These are phyloP conservation scores for Apus apus DNA, from an alignment of 2,113 vertebrate species.

Conservation along the genomic window DNA sequence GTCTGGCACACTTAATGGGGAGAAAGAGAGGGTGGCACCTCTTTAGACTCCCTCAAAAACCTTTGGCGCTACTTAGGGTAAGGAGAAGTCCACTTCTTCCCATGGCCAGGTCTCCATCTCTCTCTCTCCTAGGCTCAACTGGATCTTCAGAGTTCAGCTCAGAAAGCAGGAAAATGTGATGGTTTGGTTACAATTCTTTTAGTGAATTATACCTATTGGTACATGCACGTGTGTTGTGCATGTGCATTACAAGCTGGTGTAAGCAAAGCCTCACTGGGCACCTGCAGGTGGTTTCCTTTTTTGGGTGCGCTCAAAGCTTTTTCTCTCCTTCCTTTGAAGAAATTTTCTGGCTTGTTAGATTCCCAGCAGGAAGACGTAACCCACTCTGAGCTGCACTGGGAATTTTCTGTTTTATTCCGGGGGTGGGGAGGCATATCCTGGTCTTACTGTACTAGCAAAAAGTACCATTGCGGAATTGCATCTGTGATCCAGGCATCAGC, in stretches of 20 bases:
- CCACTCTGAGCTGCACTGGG: neutral
- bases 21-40: neutral
- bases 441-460: neutral
- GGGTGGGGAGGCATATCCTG: too few species aligned
- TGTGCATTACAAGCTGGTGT: neutral
- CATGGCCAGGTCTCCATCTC: neutral
- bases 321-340: neutral
- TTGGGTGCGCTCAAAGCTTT: neutral
- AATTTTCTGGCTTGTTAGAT: neutral
- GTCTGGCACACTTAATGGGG: neutral
- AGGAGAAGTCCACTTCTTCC: neutral
- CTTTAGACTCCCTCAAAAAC: neutral
- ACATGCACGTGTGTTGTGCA: neutral
- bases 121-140: neutral
- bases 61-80: neutral
- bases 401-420: neutral
- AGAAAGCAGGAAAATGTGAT: neutral
- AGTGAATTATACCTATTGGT: neutral
- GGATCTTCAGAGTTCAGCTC: neutral
- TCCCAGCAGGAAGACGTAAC: neutral
- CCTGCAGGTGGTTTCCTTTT: neutral
- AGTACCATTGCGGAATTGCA: neutral
- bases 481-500: neutral
- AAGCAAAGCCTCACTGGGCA: neutral
- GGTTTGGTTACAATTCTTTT: neutral